Evolutionary conservation across 2,113 vertebrate species (phyloP), one percentile per base, ranked within the genome.

Genomic region (Zosterops japonicus): DNA sequence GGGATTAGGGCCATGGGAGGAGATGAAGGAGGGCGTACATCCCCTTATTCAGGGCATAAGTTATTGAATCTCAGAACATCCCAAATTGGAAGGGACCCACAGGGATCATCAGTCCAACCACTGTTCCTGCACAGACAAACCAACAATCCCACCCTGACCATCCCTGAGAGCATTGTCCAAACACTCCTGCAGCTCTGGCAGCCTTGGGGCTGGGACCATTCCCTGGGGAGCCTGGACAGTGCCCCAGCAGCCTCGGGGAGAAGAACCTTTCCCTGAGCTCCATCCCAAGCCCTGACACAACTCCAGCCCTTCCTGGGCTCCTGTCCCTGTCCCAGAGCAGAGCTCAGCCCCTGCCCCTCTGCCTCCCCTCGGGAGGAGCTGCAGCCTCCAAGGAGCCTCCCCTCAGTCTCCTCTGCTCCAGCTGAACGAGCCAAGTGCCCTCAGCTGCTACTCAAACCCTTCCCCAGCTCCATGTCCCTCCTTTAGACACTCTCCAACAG

Each of bases 21-120:
- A 33, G 46, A 29, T 3, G 2, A 1, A 3, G 44, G 59, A 60
- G 11, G 16, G 25, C 25, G 35, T 61, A 36, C 35, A 61, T 61
- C 25, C 59, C 35, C 16, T 28, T 19, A 19, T 28, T 39, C 59
- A 60, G 12, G 21, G 33, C 20, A 3, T 2, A 3, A 33, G 2
- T 1, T n/a, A 49, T 14, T 41, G 47, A 77, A 42, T 49, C 9
- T 8, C 42, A 33, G 42, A 49, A 19, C 19, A 33, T 56, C 41
- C 31, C 27, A 14, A 42, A 29, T 0, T 8, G 22, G 18, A 70
- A 63, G 31, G 17, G 21, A 61, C 1, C 14, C 47, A 3, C 6
- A 61, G 1, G n/a, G 21, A 61, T 41, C n/a, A 47, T 7, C 1
- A 68, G 16, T 2, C 0, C 39, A n/a, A 1, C 11, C 1, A 33